Evolutionary conservation across 2,888 invertebrate species (phyloP).

Genomic region (Prenolepis imparis): DNA sequence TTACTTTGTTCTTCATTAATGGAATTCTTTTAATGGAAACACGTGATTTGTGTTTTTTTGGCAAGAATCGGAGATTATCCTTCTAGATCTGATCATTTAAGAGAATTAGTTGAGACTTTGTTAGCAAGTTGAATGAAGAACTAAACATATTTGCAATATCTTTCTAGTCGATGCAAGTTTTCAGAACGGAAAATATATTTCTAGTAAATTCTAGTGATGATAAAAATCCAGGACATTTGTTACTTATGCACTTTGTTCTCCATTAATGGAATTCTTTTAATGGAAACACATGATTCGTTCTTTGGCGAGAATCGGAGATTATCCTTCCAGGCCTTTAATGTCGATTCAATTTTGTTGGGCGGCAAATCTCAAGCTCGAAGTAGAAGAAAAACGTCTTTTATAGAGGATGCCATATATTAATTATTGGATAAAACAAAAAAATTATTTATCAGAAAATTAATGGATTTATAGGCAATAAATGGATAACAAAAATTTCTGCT

Average conservation of each 20-base stretch:
- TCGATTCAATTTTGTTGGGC: constrained; percentile 52
- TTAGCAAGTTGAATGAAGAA: neutral
- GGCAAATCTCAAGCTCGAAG: constrained; percentile 65
- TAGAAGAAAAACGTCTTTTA: constrained; percentile 60
- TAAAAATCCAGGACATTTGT: neutral
- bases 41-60: constrained; percentile 3
- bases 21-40: constrained; percentile 27
- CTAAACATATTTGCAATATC: neutral
- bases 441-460: constrained; percentile 74
- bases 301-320: constrained; percentile 47
- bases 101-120: neutral
- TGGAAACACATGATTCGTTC: constrained; percentile 23
- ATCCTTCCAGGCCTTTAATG: constrained; percentile 57
- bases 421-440: constrained; percentile 79
- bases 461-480: constrained; percentile 55
- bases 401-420: constrained; percentile 78
- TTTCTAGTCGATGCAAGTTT: neutral
- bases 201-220: neutral
- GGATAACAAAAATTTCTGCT: neutral
- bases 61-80: constrained; percentile 55
- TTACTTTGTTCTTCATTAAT: constrained; percentile 30
- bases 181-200: neutral
- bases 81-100: neutral
- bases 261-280: constrained; percentile 27
- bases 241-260: neutral